These are phyloP conservation scores for Pseudorhombus dupliciocellatus DNA, from an alignment of 2,113 vertebrate genomes.

Conservation along the genomic window DNA sequence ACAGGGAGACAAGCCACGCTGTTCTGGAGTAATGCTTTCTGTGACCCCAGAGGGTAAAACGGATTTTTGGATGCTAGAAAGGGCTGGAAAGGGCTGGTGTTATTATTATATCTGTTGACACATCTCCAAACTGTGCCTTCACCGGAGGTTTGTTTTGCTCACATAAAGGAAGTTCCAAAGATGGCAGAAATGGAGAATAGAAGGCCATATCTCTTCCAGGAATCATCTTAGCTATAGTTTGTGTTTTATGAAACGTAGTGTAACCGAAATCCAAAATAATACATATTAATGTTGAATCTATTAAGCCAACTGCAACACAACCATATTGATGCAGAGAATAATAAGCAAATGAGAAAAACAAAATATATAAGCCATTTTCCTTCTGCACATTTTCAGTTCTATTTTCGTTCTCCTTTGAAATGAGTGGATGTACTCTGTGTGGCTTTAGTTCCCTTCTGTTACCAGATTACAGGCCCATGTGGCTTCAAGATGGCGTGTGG, in stretches of 20 bases:
- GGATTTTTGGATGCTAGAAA: too few relatives aligned
- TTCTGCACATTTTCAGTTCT: conserved; percentile 2
- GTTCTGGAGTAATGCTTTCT: not conserved
- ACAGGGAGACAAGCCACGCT: too few relatives aligned
- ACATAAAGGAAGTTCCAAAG: too few relatives aligned
- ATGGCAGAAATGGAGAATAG: too few relatives aligned
- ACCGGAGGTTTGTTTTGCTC: too few relatives aligned
- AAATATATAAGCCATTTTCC: not conserved
- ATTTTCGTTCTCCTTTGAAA: not conserved
- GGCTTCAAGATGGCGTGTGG: conserved; percentile 57
- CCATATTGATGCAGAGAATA: not conserved
- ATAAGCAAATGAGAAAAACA: not conserved
- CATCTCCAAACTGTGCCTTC: not conserved
- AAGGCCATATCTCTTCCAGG: too few relatives aligned
- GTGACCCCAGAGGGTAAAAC: not conserved
- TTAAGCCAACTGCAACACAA: not conserved
- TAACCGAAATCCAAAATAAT: too few relatives aligned
- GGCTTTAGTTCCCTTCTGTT: conserved; percentile 17
- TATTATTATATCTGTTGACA: not conserved
- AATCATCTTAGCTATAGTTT: too few relatives aligned
- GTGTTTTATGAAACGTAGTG: too few relatives aligned
- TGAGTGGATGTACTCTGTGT: conserved; percentile 8
- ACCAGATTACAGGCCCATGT: conserved; percentile 55
- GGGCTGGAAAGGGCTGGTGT: not conserved
- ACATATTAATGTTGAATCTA: too few relatives aligned